A percentile compares a stretch with the other conserved stretches of the same genome.
These are phyloP conservation scores for Campopleginae sp. DNA, from an alignment of 2,888 invertebrate species.

Conservation along the genomic window DNA sequence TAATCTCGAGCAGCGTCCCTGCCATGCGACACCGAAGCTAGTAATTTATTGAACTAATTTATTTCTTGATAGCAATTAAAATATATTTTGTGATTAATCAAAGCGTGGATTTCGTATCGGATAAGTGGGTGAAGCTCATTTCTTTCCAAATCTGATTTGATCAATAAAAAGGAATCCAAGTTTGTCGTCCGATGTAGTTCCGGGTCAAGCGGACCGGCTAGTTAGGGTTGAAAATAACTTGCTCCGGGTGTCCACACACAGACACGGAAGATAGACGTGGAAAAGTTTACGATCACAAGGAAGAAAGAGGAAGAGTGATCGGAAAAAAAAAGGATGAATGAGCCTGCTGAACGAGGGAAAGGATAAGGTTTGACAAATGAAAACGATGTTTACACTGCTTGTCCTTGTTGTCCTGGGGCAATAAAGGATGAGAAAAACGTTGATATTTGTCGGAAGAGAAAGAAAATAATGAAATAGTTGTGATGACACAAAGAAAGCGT, in stretches of 20 bases:
- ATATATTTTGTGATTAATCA: background rate
- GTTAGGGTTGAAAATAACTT: conserved; percentile 59
- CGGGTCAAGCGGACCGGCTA: conserved; percentile 65
- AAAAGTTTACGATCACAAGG: conserved; percentile 71
- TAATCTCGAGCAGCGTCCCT: background rate
- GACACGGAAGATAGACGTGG: conserved; percentile 72
- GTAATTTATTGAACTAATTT: background rate
- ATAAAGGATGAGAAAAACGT: conserved; percentile 3
- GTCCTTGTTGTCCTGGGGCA: background rate
- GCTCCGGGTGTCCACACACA: conserved; percentile 36
- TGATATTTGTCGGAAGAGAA: background rate
- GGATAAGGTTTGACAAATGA: conserved; percentile 77
- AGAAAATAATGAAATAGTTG: conserved; percentile 15
- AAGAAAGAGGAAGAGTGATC: background rate
- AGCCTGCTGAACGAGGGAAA: background rate
- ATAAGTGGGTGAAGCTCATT: background rate
- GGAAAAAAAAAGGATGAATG: background rate
- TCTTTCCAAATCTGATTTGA: conserved; percentile 64
- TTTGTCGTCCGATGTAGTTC: conserved; percentile 51
- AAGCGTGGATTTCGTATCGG: background rate
- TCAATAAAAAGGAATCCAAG: conserved; percentile 33
- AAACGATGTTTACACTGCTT: conserved; percentile 63
- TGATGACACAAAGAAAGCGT: conserved; percentile 2
- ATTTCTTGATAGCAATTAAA: background rate
- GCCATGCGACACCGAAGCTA: background rate